Conservation (phyloP, 2,797 vertebrate genomes). For the Tangara arthus region DNA sequence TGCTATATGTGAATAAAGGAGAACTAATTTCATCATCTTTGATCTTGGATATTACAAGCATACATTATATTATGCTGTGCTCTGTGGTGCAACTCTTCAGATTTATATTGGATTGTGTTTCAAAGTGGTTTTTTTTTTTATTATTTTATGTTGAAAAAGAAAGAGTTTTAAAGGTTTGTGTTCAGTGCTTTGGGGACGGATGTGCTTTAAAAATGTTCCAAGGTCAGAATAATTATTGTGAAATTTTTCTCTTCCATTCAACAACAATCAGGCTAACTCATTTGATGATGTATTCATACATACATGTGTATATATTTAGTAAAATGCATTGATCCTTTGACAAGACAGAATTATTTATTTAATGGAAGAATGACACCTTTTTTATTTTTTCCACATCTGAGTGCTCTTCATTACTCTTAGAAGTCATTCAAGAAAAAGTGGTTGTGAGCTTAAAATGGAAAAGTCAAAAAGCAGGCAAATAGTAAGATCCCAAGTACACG, state of each 20-base stretch:
- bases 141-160: neutral
- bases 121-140: neutral
- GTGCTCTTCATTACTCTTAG: neutral
- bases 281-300: neutral
- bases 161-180: neutral
- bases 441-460: neutral
- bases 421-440: neutral
- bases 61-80: neutral
- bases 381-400: neutral
- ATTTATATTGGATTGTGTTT: neutral
- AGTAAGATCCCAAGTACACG: neutral
- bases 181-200: neutral
- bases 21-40: neutral
- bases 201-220: neutral
- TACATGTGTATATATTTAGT: neutral
- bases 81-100: neutral
- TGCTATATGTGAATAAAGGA: neutral
- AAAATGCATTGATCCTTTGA: neutral
- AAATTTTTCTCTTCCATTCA: neutral
- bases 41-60: neutral
- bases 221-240: neutral
- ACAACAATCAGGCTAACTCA: neutral
- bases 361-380: neutral
- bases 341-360: neutral
- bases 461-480: neutral